A percentile compares a stretch with the other conserved stretches of the same genome.
phyloP scores from a whole-genome alignment of 2,113 vertebrate species.

The Saguinus midas region DNA sequence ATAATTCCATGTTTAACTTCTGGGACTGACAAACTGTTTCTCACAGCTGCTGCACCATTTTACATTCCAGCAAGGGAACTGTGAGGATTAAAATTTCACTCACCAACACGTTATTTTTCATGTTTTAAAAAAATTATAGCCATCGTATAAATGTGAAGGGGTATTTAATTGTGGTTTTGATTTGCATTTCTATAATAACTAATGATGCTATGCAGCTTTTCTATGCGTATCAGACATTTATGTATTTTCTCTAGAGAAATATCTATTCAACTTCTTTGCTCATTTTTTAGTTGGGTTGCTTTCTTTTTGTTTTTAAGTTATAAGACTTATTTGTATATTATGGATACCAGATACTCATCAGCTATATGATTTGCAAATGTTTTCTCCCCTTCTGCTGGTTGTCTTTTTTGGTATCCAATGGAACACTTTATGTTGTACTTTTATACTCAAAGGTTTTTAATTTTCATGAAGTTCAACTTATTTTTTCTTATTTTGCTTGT shows the following conservation, averaged over 20 bases:
- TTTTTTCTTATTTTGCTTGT: neutral
- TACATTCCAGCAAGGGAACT: neutral
- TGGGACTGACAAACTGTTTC: neutral
- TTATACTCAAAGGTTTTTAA: neutral
- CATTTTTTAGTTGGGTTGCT: neutral
- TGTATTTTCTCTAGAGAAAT: neutral
- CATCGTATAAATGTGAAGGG: neutral
- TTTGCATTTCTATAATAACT: neutral
- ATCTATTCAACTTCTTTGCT: neutral
- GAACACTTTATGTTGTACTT: neutral
- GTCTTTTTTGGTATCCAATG: neutral
- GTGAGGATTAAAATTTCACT: neutral
- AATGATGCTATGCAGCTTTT: neutral
- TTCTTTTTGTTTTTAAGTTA: neutral
- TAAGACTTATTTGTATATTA: neutral
- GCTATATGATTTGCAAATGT: neutral
- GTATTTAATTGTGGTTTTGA: neutral
- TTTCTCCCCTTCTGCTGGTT: neutral
- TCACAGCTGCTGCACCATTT: neutral
- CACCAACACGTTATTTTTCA: neutral
- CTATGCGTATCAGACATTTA: neutral
- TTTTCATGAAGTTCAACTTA: neutral
- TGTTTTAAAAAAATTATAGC: neutral
- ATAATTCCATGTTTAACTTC: neutral
- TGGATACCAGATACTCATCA: neutral